Evolutionary conservation across 2,113 vertebrate genomes (phyloP), one percentile per base, ranked within the genome.

Genomic region (Gymnocephalus cernua): DNA sequence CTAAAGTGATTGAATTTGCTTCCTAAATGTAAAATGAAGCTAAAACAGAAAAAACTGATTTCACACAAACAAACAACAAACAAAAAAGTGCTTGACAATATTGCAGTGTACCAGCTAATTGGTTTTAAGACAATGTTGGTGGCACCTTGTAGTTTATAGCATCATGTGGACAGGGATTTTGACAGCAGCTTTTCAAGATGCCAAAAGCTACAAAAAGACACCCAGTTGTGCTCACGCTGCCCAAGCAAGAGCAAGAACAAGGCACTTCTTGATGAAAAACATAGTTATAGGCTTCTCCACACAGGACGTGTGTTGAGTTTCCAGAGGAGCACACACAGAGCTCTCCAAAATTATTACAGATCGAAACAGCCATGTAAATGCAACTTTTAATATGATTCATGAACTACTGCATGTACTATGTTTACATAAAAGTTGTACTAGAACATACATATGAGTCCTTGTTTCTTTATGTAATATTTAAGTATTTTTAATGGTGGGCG

Each of bases 1-100:
- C 47, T n/a, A 5, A 29, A 62, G 32, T 19, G 56, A 79, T 23
- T 56, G 50, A 56, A 32, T 25, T n/a, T 50, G 32, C 74, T 56
- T 56, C n/a, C 12, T 10, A 32, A 10, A 59, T 21, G 51, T 47
- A 11, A 72, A 64, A 57, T 6, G 14, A 12, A 48, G 41, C 19
- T 6, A 19, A 58, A 25, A 38, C 12, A 10, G 1, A 45, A 38
- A 7, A 11, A 6, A 19, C 35, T n/a, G 14, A 25, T 63, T 63
- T 63, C 41, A 16, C 56, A 70, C 29, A 53, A 35, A 50, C 25
- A 51, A 54, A 18, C 8, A 4, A 21, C 2, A 19, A 50, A 19
- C 14, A 47, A 48, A 50, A 66, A 48, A 14, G 63, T 6, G 23
- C 23, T 29, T 9, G 27, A 19, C 47, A 51, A n/a, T 15, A 23